Conservation (phyloP, 2,888 invertebrate species). For the Spodoptera picta region DNA sequence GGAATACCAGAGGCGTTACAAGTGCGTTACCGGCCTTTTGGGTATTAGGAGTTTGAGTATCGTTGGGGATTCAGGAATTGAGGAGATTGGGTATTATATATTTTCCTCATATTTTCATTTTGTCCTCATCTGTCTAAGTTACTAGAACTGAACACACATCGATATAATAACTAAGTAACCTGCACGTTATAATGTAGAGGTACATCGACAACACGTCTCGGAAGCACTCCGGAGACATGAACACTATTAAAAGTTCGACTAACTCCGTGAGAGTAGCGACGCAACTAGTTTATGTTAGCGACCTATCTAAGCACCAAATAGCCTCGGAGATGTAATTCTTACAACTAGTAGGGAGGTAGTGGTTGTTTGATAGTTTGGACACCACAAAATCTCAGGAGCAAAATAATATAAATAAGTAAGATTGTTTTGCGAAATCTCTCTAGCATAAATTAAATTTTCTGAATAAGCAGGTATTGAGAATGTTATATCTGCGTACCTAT, state of each 20-base stretch:
- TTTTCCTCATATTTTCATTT: slow-evolving; percentile 2
- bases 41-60: too few relatives aligned
- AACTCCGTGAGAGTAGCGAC: slow-evolving; percentile 75
- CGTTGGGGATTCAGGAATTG: too few relatives aligned
- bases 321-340: slow-evolving; percentile 55
- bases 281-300: slow-evolving; percentile 77
- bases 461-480: too few relatives aligned
- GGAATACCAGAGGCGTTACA: too few relatives aligned
- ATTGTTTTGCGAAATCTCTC: neutral
- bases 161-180: slow-evolving; percentile 52
- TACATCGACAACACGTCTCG: slow-evolving; percentile 61
- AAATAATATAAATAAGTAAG: neutral
- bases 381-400: slow-evolving; percentile 15
- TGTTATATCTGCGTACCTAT: too few relatives aligned
- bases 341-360: slow-evolving; percentile 34
- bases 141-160: slow-evolving; percentile 73
- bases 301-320: slow-evolving; percentile 65
- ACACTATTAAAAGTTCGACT: slow-evolving; percentile 85
- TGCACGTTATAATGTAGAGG: slow-evolving; percentile 60
- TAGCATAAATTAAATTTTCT: neutral
- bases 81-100: too few relatives aligned
- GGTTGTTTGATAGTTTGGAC: slow-evolving; percentile 33
- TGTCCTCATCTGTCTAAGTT: slow-evolving; percentile 77
- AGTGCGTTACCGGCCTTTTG: too few relatives aligned
- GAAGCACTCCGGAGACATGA: slow-evolving; percentile 70